Evolutionary conservation across 1,140 invertebrate genomes (phyloP), one percentile per base, ranked within the genome.

Genomic region (Ctenoplectra terminalis): DNA sequence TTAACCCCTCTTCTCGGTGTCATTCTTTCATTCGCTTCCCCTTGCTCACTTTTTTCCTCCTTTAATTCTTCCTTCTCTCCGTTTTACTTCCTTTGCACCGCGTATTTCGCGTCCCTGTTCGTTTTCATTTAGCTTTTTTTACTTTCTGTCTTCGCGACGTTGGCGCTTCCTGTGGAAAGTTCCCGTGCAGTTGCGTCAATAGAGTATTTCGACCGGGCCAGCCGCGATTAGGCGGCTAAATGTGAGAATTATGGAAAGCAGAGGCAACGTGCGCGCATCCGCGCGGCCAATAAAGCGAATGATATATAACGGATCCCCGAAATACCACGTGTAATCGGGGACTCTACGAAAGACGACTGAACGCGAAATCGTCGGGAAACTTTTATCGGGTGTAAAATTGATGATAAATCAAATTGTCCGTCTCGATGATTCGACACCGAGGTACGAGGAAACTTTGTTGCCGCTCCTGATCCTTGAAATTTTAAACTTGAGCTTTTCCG

Each of bases 191-290:
- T 81, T 81, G 63, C 80, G 80, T 73, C 72, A 85, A 84, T 76
- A 82, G 64, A 81, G 50, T 70, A 83, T 84, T 88, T 83, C 75
- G 82, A 69, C 84, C 72, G 82, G 82, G 79, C 73, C 82, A 70
- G 48, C 58, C 72, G 64, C 84, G 85, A 89, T 90, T 87, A 83
- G 70, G 80, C 85, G 85, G 74, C 75, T 89, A 91, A 90, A 91
- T 89, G 90, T 81, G 84, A 87, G 81, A 90, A 91, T 91, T 91
- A 91, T 90, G 90, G 87, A 91, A 90, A 91, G 64, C 70, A 89
- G 84, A 79, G 81, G 77, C 72, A 81, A 66, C 81, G 67, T 66
- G 60, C 58, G 64, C 67, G 58, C 29, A 81, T 81, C 70, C 71
- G 43, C 60, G 67, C 31, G 20, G 46, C 81, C 69, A 83, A 83